phyloP scores from a whole-genome alignment of 2,113 vertebrate genomes.

The Halcyon senegalensis region DNA sequence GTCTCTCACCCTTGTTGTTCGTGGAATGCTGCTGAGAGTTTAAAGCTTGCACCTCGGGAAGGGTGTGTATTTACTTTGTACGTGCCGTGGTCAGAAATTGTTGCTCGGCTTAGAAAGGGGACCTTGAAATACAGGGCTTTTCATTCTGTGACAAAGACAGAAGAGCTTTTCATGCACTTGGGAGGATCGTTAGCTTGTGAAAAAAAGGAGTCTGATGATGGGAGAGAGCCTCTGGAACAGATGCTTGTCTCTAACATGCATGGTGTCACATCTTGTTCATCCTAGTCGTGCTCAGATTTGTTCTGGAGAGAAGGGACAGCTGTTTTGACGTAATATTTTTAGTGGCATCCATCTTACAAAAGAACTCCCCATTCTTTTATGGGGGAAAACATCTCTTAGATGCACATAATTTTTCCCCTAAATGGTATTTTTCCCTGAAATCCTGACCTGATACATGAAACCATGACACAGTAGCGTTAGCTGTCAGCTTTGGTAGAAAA shows the following conservation, averaged over 20 bases:
- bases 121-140: not conserved
- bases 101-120: not conserved
- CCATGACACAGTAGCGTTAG: not conserved
- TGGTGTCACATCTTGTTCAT: constrained; percentile 4
- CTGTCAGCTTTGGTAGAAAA: not conserved
- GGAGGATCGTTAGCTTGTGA: not conserved
- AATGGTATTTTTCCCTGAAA: constrained; percentile 13
- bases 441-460: not conserved
- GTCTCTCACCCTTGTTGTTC: not conserved
- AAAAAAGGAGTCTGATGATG: not conserved
- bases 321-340: not conserved
- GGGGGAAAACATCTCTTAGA: not conserved
- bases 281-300: not conserved
- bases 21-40: not conserved
- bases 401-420: not conserved
- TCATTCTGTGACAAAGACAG: not conserved
- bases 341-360: not conserved
- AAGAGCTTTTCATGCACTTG: not conserved
- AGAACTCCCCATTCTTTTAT: not conserved
- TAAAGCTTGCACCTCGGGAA: not conserved
- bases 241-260: not conserved
- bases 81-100: rapidly evolving
- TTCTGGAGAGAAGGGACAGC: not conserved
- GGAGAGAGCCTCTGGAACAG: not conserved
- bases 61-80: not conserved